Conservation (phyloP, 2,888 invertebrate species). For the Cosmopolites sordidus region DNA sequence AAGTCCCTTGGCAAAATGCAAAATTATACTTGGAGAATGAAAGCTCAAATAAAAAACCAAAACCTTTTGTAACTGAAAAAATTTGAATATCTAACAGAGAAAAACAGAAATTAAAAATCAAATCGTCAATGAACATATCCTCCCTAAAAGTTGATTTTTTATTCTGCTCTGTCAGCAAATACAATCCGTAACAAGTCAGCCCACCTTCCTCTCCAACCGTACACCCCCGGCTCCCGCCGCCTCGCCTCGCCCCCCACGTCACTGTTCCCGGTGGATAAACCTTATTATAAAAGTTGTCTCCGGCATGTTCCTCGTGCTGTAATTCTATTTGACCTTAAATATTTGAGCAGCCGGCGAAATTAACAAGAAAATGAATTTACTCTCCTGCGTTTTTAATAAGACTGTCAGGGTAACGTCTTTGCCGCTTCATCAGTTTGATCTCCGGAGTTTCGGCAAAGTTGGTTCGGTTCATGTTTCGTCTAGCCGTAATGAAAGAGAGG, state of each 20-base stretch:
- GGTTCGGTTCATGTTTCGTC: background rate
- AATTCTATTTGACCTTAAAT: conserved; percentile 39
- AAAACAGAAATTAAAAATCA: no score
- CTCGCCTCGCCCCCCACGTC: background rate
- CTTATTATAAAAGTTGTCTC: conserved; percentile 23
- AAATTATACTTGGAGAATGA: no score
- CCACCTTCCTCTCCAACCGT: background rate
- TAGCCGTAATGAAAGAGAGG: no score
- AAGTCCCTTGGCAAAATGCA: no score
- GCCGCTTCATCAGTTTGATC: conserved; percentile 1
- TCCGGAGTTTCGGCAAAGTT: background rate
- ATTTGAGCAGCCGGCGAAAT: conserved; percentile 37
- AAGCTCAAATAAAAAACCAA: no score
- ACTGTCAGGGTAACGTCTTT: conserved; percentile 4
- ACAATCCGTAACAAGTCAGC: background rate
- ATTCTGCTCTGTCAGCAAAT: background rate
- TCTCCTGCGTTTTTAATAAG: conserved; percentile 33
- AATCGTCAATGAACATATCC: no score
- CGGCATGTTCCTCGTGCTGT: conserved; percentile 36
- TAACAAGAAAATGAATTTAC: conserved; percentile 39
- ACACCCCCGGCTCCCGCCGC: background rate
- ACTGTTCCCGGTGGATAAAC: conserved; percentile 14
- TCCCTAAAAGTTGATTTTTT: background rate
- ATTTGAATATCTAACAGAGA: no score
- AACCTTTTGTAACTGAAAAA: no score